These are phyloP conservation scores for Salmo trutta DNA, from an alignment of 2,797 vertebrate species.

Conservation along the genomic window DNA sequence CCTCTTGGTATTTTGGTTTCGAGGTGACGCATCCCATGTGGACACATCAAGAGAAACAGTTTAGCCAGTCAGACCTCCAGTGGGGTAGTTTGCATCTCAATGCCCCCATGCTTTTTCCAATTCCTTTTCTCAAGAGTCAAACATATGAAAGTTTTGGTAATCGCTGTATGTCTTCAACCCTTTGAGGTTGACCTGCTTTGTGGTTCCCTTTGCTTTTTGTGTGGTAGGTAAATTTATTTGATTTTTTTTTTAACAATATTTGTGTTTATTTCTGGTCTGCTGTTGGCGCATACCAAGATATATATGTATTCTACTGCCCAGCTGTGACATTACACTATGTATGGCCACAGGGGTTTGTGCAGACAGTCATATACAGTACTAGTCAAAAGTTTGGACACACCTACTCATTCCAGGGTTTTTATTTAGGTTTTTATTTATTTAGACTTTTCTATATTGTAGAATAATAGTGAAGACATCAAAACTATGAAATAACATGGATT, in stretches of 20 bases:
- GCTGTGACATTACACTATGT: not conserved
- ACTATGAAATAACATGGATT: too few relatives aligned
- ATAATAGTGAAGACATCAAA: too few relatives aligned
- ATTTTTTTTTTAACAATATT: not conserved
- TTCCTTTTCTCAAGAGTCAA: slow-evolving; percentile 19
- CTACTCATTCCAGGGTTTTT: too few relatives aligned
- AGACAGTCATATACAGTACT: not conserved
- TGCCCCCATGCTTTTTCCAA: slow-evolving; percentile 22
- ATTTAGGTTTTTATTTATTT: too few relatives aligned
- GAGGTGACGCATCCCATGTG: not conserved
- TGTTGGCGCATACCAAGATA: slow-evolving; percentile 17
- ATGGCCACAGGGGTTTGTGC: not conserved
- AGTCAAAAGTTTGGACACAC: too few relatives aligned
- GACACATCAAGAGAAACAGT: not conserved
- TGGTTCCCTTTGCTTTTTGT: too few relatives aligned
- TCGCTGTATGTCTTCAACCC: not conserved
- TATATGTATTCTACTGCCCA: slow-evolving; percentile 29
- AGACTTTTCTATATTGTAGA: too few relatives aligned
- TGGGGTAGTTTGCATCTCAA: slow-evolving; percentile 31
- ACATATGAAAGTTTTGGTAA: not conserved
- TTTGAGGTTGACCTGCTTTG: not conserved
- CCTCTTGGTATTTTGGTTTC: not conserved
- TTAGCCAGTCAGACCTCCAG: not conserved
- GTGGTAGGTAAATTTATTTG: not conserved
- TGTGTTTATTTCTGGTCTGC: slow-evolving; percentile 24